Evolutionary conservation across 1,140 invertebrate species (phyloP), one percentile per base, ranked within the genome.

Genomic region (Drosophila guanche): DNA sequence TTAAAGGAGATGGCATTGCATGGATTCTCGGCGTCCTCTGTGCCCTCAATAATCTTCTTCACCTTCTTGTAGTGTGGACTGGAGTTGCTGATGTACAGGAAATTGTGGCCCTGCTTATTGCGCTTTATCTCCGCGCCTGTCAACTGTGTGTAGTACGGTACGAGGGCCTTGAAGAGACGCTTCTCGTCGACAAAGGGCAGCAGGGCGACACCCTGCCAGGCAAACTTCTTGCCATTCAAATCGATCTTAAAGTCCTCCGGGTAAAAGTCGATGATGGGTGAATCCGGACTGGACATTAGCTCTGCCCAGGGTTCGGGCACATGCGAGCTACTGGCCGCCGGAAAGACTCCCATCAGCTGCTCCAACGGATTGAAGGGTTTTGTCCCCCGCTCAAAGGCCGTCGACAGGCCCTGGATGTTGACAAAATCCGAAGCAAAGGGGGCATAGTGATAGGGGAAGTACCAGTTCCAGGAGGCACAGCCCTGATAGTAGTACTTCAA

Each of bases 351-450:
- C 99, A 99, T 99, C 62, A 99, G 92, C 93, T 99, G 99, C 92
- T 99, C 98, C 77, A 99, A 92, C 2, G 99, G 99, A 67, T 96
- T 96, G 92, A 99, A 99, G 94, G 98, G 98, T 91, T 95, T 92
- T 0, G 98, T 99, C 46, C 95, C 95, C 89, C 94, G 96, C 84
- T 97, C 96, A 92, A 99, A 99, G 83, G 95, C 93, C 0, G 96
- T 97, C 45, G 95, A 95, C 2, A 98, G 92, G 8, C 96, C 95
- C 51, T 94, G 94, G 41, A 99, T 97, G 89, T 99, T 97, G 22
- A 97, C 94, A 92, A 99, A 99, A 93, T 99, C 99, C 2, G 98
- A 99, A 4, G 99, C 99, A 93, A 99, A 99, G n/a, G 99, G 99
- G 2, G 99, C 99, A 94, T 99, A 99, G 92, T 99, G 99, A 92